Evolutionary conservation across 1,140 invertebrate genomes (phyloP).

Genomic region (Zaprionus tsacasi): DNA sequence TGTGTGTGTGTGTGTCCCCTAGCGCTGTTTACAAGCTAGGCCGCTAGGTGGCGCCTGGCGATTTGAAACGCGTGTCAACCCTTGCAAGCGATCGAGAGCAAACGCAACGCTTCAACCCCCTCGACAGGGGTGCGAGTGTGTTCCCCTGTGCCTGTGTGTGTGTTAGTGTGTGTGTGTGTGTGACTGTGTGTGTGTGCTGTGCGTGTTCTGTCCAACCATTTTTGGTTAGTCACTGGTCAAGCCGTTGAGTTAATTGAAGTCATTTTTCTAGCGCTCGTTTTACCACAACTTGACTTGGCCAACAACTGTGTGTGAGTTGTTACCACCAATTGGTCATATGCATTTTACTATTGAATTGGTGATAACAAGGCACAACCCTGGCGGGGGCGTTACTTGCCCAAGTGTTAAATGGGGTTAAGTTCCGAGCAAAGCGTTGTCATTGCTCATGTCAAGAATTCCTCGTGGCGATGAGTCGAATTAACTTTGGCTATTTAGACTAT

Average conservation of each 20-base stretch:
- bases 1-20: constrained; percentile 10
- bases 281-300: constrained; percentile 37
- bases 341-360: constrained; percentile 76
- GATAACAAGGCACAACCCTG: constrained; percentile 59
- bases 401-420: constrained; percentile 80
- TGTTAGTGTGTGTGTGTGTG: background rate
- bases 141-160: background rate
- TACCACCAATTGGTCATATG: constrained; percentile 57
- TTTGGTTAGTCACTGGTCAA: constrained; percentile 80
- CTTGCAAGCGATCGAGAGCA: constrained; percentile 22
- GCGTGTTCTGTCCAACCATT: constrained; percentile 60
- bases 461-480: constrained; percentile 11
- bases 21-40: background rate
- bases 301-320: constrained; percentile 14
- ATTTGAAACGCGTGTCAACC: constrained; percentile 31
- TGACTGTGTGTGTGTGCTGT: constrained; percentile 52
- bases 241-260: constrained; percentile 78
- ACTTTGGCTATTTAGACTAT: constrained; percentile 7
- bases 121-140: background rate
- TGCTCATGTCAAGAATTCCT: constrained; percentile 26
- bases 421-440: constrained; percentile 46
- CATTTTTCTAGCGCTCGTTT: constrained; percentile 76
- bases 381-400: constrained; percentile 41
- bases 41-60: constrained; percentile 44
- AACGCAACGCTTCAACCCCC: constrained; percentile 20